Conservation (phyloP, 2,797 vertebrate species). For the Phataginus tetradactyla region DNA sequence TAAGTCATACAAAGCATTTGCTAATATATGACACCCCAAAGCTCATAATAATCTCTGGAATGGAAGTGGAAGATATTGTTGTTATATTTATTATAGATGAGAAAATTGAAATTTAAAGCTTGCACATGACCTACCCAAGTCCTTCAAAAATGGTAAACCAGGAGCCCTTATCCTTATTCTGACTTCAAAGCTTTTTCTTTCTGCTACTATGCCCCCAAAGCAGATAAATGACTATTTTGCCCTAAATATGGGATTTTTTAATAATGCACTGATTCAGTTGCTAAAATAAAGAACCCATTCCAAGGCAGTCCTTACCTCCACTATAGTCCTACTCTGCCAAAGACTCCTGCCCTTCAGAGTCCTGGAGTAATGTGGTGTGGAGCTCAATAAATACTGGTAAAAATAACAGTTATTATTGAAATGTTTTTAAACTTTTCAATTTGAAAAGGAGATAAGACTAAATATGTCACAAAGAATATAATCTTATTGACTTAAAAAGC, state of each 20-base stretch:
- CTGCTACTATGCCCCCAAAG: not conserved
- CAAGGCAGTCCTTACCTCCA: not conserved
- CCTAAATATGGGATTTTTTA: not conserved
- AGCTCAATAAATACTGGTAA: not conserved
- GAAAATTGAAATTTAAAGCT: not conserved
- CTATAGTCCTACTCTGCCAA: not conserved
- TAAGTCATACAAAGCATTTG: not conserved
- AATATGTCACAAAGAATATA: not conserved
- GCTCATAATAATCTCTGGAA: not conserved
- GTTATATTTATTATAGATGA: not conserved
- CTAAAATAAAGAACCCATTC: not conserved
- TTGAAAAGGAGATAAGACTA: not conserved
- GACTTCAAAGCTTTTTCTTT: not conserved
- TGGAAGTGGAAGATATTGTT: not conserved
- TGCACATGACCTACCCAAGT: not conserved
- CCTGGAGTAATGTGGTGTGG: not conserved
- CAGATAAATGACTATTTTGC: not conserved
- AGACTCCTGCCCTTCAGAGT: not conserved
- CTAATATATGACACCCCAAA: not conserved
- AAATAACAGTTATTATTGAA: not conserved
- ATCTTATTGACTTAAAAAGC: conserved; percentile 20
- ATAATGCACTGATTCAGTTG: not conserved
- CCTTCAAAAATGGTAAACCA: not conserved
- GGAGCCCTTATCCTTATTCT: not conserved
- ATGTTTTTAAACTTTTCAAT: not conserved